Evolutionary conservation across 2,888 invertebrate species (phyloP), one percentile per base, ranked within the genome.

Genomic region (Tetramorium bicarinatum): DNA sequence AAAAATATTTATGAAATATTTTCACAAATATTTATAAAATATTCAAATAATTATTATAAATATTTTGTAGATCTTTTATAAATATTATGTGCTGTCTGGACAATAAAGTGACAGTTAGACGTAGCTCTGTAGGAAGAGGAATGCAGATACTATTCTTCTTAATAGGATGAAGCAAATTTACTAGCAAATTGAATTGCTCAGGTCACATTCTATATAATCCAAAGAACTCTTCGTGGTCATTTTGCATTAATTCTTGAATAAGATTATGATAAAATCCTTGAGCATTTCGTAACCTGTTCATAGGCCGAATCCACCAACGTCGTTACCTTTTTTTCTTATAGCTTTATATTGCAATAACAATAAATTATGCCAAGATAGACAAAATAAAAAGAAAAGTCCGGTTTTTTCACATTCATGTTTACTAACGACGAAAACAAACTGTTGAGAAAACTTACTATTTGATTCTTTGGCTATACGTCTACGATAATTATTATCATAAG

Each of bases 91-190:
- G n/a, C n/a, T n/a, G n/a, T n/a, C n/a, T n/a, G n/a, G n/a, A n/a
- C n/a, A n/a, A n/a, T n/a, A n/a, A n/a, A n/a, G n/a, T n/a, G n/a
- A n/a, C n/a, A n/a, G n/a, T n/a, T n/a, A n/a, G n/a, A n/a, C n/a
- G n/a, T n/a, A n/a, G n/a, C n/a, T n/a, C n/a, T n/a, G n/a, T n/a
- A 13, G 11, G 34, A 3, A 71, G 34, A 52, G 69, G 21, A 64
- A 41, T 41, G 13, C 21, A n/a, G n/a, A 62, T 38, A 38, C 38
- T 62, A n/a, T 62, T 62, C 34, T 62, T 62, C 62, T 38, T 18
- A 38, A 62, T 2, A 62, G 62, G 38, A 62, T 18, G 34, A 62
- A 62, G 62, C 11, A 62, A 38, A 62, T 62, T 38, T 62, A 62
- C 62, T 34, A 62, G n/a, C 38, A 59, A 59, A 11, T 59, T 25